A percentile compares a stretch with the other conserved stretches of the same genome.
These are phyloP conservation scores for Ctenoplectra terminalis DNA, from an alignment of 1,140 invertebrate genomes.

Conservation along the genomic window DNA sequence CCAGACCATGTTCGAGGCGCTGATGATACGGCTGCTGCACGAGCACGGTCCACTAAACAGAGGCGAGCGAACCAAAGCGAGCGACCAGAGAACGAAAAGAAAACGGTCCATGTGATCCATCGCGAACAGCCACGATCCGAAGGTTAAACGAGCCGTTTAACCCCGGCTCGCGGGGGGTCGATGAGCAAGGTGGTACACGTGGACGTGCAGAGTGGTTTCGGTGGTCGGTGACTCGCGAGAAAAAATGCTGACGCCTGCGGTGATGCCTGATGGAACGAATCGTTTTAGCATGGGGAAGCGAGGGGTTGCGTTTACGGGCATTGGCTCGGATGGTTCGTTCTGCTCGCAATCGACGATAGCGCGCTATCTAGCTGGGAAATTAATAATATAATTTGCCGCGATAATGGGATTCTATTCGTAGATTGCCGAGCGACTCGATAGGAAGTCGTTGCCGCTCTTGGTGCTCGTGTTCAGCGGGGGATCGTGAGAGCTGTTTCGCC, in stretches of 20 bases:
- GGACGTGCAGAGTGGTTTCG: neutral
- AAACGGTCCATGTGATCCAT: slow-evolving; percentile 44
- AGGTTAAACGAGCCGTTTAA: slow-evolving; percentile 64
- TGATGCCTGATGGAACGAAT: slow-evolving; percentile 5
- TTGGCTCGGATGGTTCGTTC: neutral
- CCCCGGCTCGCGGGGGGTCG: slow-evolving; percentile 33
- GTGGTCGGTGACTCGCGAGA: neutral
- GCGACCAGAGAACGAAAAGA: neutral
- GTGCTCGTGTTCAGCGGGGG: slow-evolving; percentile 2
- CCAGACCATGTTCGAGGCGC: slow-evolving; percentile 56
- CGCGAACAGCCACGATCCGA: slow-evolving; percentile 46
- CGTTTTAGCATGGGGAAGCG: neutral
- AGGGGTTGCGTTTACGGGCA: neutral
- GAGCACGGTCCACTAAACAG: slow-evolving; percentile 31
- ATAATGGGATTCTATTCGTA: slow-evolving; percentile 35
- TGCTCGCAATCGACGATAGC: neutral
- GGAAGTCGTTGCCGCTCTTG: slow-evolving; percentile 9
- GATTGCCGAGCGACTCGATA: neutral
- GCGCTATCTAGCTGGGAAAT: neutral
- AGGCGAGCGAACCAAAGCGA: neutral
- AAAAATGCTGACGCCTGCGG: neutral
- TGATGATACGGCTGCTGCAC: slow-evolving; percentile 58
- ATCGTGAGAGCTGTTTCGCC: neutral
- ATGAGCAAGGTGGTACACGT: neutral
- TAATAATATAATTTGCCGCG: slow-evolving; percentile 29